Evolutionary conservation across 2,888 invertebrate species (phyloP).

Genomic region (Thereva unica): DNA sequence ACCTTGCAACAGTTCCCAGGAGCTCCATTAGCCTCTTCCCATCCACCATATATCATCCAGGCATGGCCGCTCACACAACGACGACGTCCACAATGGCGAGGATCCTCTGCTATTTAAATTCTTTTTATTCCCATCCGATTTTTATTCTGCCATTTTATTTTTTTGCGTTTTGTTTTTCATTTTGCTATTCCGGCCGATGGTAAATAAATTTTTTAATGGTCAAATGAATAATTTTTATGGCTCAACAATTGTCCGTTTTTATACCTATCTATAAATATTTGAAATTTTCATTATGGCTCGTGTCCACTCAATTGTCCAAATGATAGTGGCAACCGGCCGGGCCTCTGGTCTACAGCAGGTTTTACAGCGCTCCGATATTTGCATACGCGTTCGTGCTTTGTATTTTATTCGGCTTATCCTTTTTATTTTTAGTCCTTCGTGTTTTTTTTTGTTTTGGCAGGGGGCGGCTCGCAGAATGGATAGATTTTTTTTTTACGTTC

Average conservation of each 20-base stretch:
- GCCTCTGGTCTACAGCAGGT: constrained; percentile 1
- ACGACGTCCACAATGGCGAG: too few relatives aligned
- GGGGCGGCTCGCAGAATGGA: too few relatives aligned
- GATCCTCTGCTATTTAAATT: too few relatives aligned
- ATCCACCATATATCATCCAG: too few relatives aligned
- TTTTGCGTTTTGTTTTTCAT: too few relatives aligned
- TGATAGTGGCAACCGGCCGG: background rate
- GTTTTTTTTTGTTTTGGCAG: constrained; percentile 3
- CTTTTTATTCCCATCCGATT: too few relatives aligned
- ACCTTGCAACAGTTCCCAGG: too few relatives aligned
- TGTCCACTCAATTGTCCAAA: constrained; percentile 24
- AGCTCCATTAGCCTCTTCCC: too few relatives aligned
- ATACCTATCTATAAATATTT: constrained; percentile 28
- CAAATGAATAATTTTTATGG: constrained; percentile 32
- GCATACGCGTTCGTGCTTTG: constrained; percentile 15
- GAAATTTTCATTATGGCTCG: constrained; percentile 27
- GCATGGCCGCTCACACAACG: too few relatives aligned
- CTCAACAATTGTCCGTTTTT: constrained; percentile 19
- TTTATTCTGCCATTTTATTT: too few relatives aligned
- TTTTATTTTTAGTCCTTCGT: constrained; percentile 8
- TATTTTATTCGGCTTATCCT: constrained; percentile 23
- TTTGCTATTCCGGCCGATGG: too few relatives aligned
- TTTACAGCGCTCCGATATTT: constrained; percentile 17
- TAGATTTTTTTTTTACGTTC: background rate
- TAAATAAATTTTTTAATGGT: constrained; percentile 13